These are phyloP conservation scores for Alsophila aescularia DNA, from an alignment of 2,888 invertebrate species.

Conservation along the genomic window DNA sequence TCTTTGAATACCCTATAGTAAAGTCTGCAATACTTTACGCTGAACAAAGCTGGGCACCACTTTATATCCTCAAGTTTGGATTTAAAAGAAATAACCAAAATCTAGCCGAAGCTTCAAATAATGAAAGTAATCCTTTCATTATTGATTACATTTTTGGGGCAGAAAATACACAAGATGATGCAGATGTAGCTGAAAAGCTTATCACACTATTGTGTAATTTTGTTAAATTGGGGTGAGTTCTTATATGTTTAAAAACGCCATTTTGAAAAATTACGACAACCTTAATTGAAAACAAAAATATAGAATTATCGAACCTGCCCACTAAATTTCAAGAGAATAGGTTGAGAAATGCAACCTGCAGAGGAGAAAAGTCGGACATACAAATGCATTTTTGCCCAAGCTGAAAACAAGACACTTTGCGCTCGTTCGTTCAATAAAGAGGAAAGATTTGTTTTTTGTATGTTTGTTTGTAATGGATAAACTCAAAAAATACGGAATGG, in stretches of 20 bases:
- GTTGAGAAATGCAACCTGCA: too few species aligned
- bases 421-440: too few species aligned
- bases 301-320: too few species aligned
- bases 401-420: too few species aligned
- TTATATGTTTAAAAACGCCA: neutral
- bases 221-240: conserved; percentile 64
- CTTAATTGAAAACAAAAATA: too few species aligned
- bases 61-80: conserved; percentile 64
- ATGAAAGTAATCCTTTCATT: conserved; percentile 48
- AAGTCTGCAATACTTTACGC: conserved; percentile 63
- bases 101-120: conserved; percentile 10
- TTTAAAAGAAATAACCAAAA: conserved; percentile 12
- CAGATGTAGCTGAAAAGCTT: conserved; percentile 48
- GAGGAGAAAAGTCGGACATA: too few species aligned
- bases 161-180: conserved; percentile 36
- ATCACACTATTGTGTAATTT: conserved; percentile 63
- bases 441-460: too few species aligned
- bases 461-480: too few species aligned
- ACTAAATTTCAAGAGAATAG: too few species aligned
- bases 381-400: too few species aligned
- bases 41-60: conserved; percentile 47
- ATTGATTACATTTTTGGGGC: conserved; percentile 53
- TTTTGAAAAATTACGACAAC: too few species aligned
- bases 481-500: too few species aligned
- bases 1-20: conserved; percentile 62